phyloP scores from a whole-genome alignment of 1,140 invertebrate genomes.

The Adoxophyes honmai region DNA sequence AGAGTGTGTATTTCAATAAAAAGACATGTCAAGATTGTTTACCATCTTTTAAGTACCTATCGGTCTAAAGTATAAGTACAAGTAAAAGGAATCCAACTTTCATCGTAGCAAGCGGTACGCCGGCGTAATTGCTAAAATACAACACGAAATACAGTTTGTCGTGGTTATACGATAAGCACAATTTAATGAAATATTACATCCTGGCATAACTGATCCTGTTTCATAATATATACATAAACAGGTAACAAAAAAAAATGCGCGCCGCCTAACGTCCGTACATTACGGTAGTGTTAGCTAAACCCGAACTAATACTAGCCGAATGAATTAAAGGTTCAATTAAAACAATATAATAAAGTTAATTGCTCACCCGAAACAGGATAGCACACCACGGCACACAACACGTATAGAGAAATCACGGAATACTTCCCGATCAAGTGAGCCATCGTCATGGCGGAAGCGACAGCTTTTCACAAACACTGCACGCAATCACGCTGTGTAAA shows the following conservation, averaged over 20 bases:
- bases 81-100: too few species aligned
- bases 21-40: too few species aligned
- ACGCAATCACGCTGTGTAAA: slow-evolving; percentile 39
- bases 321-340: slow-evolving; percentile 8
- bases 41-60: too few species aligned
- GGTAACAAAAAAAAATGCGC: slow-evolving; percentile 17
- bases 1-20: too few species aligned
- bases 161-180: background rate
- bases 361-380: slow-evolving; percentile 63
- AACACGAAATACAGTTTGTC: background rate
- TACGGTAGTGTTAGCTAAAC: background rate
- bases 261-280: background rate
- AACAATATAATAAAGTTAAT: slow-evolving; percentile 30
- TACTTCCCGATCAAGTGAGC: slow-evolving; percentile 54
- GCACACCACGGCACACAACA: slow-evolving; percentile 62
- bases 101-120: too few species aligned
- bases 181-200: background rate
- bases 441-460: slow-evolving; percentile 70
- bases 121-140: background rate
- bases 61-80: too few species aligned
- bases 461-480: slow-evolving; percentile 51
- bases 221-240: slow-evolving; percentile 11
- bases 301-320: background rate
- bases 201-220: slow-evolving; percentile 7
- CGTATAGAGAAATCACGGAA: slow-evolving; percentile 62